Percentiles rank a stretch among this genome's conserved stretches.
These are phyloP conservation scores for Paramormyrops hopkinsi DNA, from an alignment of 2,797 vertebrate genomes.

Conservation along the genomic window DNA sequence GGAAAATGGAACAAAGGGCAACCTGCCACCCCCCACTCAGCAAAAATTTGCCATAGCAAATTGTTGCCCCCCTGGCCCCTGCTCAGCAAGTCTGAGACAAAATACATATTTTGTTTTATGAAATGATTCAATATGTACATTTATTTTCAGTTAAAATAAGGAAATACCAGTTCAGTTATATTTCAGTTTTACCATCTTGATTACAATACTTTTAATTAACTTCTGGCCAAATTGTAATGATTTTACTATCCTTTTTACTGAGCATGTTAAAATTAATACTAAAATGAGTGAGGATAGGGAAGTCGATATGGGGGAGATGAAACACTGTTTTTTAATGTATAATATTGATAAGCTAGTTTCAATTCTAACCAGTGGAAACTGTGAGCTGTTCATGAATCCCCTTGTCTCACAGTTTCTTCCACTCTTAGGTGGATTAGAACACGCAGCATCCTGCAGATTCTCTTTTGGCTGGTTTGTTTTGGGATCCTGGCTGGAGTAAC, in stretches of 20 bases:
- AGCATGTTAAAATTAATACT: neutral
- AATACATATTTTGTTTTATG: neutral
- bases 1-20: too few relatives aligned
- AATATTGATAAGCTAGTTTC: neutral
- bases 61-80: too few relatives aligned
- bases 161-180: neutral
- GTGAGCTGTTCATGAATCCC: neutral
- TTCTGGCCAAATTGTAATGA: neutral
- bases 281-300: constrained; percentile 58
- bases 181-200: neutral
- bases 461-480: constrained; percentile 86
- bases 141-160: neutral
- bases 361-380: neutral
- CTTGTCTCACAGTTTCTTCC: neutral
- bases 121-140: neutral
- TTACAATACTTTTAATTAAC: neutral
- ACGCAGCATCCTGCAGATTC: constrained; percentile 71
- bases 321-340: constrained; percentile 47
- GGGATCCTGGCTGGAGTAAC: constrained; percentile 85
- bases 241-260: neutral
- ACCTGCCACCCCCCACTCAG: too few relatives aligned
- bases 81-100: neutral
- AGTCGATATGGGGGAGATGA: constrained; percentile 79
- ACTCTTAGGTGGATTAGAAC: constrained; percentile 69
- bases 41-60: too few relatives aligned